Evolutionary conservation across 2,888 invertebrate species (phyloP).

Genomic region (Gonocerus acuteangulatus): DNA sequence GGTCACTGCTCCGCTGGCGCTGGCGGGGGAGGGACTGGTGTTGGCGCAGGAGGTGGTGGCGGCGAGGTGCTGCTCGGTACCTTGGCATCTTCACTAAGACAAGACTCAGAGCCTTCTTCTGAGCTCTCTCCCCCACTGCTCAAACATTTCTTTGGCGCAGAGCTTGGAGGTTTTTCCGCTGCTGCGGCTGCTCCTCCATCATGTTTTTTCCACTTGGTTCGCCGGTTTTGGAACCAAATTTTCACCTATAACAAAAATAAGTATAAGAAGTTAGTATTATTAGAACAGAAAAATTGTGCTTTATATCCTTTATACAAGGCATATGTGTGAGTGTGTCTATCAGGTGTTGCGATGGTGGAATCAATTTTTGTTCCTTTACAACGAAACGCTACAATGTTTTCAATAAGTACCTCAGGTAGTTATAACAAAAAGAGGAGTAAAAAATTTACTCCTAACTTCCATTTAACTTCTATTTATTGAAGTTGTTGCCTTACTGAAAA

Average conservation of each 20-base stretch:
- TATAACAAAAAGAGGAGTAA: too few relatives aligned
- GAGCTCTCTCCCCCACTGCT: slow-evolving; percentile 37
- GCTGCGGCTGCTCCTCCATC: slow-evolving; percentile 45
- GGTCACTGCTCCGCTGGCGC: slow-evolving; percentile 13
- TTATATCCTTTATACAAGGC: not conserved
- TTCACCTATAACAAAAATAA: slow-evolving; percentile 58
- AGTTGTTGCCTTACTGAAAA: too few relatives aligned
- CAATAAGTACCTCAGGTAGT: too few relatives aligned
- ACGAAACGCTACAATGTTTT: too few relatives aligned
- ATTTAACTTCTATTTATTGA: too few relatives aligned
- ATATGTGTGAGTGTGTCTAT: too few relatives aligned
- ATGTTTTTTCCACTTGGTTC: slow-evolving; percentile 82
- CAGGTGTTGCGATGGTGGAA: too few relatives aligned
- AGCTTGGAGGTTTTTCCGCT: slow-evolving; percentile 1
- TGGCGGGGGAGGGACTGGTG: slow-evolving; percentile 3
- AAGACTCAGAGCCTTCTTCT: slow-evolving; percentile 38
- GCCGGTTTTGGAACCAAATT: slow-evolving; percentile 84
- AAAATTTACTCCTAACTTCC: too few relatives aligned
- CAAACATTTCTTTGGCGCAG: slow-evolving; percentile 32
- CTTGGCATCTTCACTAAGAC: slow-evolving; percentile 37
- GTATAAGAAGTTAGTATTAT: not conserved
- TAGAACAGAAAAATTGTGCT: not conserved
- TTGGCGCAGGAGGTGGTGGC: slow-evolving; percentile 13
- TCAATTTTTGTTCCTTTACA: too few relatives aligned
- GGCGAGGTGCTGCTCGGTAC: slow-evolving; percentile 28